These are phyloP conservation scores for Procavia capensis DNA, from an alignment of 2,113 vertebrate genomes.

Conservation along the genomic window DNA sequence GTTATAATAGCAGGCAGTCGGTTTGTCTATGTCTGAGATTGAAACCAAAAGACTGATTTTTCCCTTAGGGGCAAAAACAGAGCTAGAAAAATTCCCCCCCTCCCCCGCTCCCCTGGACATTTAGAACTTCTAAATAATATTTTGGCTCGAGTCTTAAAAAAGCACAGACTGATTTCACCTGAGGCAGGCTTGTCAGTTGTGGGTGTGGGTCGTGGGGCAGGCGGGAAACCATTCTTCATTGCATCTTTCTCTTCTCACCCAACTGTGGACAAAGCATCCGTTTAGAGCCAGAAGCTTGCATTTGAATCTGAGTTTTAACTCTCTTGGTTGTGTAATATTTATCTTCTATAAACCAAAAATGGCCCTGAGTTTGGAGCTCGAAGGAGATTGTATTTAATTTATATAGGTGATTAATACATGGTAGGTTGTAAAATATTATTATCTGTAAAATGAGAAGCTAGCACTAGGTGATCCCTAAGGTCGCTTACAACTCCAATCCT, in stretches of 20 bases:
- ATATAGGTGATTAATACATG: neutral
- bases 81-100: neutral
- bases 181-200: neutral
- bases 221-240: neutral
- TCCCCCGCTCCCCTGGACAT: neutral
- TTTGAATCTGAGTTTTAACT: neutral
- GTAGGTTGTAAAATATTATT: neutral
- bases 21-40: neutral
- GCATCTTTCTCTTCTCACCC: neutral
- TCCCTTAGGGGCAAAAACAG: neutral
- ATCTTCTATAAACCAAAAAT: neutral
- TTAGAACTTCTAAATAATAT: slow-evolving; percentile 38
- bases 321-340: neutral
- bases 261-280: neutral
- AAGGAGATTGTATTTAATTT: neutral
- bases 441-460: neutral
- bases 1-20: neutral
- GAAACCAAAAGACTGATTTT: neutral
- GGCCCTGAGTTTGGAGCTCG: neutral
- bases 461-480: neutral
- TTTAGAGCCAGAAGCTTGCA: neutral
- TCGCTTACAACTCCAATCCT: neutral
- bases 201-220: neutral
- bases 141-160: slow-evolving; percentile 34
- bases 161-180: neutral